Evolutionary conservation across 1,140 invertebrate genomes (phyloP).

Genomic region (Drosophila elegans): DNA sequence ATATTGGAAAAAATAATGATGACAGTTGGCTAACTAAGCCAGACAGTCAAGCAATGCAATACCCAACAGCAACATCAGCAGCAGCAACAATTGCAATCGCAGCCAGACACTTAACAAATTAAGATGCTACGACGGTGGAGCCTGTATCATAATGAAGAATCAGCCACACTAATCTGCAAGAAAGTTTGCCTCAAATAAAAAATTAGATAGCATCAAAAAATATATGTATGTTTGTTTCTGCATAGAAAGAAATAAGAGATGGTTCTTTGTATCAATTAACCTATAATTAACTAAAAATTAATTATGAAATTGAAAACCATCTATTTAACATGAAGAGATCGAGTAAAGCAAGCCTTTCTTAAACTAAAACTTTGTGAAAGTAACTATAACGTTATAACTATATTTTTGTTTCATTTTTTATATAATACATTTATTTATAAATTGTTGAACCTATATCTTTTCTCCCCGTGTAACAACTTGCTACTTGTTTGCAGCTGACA

Average conservation of each 20-base stretch:
- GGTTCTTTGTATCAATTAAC: not conserved
- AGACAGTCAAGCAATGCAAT: constrained; percentile 55
- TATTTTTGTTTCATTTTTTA: too few relatives aligned
- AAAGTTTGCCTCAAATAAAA: constrained; percentile 3
- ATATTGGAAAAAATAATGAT: constrained; percentile 81
- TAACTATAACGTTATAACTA: too few relatives aligned
- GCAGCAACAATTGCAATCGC: constrained; percentile 27
- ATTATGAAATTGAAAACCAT: too few relatives aligned
- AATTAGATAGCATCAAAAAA: constrained; percentile 10
- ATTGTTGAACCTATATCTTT: not conserved
- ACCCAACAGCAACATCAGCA: constrained; percentile 22
- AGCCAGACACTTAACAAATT: constrained; percentile 70
- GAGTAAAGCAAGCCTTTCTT: too few relatives aligned
- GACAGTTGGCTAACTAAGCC: constrained; percentile 77
- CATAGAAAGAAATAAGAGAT: too few relatives aligned
- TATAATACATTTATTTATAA: too few relatives aligned
- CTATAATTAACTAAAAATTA: too few relatives aligned
- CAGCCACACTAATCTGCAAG: constrained; percentile 43
- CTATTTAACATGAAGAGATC: too few relatives aligned
- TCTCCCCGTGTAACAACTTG: constrained; percentile 7
- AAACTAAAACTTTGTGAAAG: too few relatives aligned
- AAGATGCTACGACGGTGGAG: constrained; percentile 52
- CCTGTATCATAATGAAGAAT: constrained; percentile 37
- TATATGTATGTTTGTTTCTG: not conserved
- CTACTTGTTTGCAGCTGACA: constrained; percentile 16